These are phyloP conservation scores for Phoxinus dragarum DNA, from an alignment of 2,797 vertebrate genomes.

Conservation along the genomic window DNA sequence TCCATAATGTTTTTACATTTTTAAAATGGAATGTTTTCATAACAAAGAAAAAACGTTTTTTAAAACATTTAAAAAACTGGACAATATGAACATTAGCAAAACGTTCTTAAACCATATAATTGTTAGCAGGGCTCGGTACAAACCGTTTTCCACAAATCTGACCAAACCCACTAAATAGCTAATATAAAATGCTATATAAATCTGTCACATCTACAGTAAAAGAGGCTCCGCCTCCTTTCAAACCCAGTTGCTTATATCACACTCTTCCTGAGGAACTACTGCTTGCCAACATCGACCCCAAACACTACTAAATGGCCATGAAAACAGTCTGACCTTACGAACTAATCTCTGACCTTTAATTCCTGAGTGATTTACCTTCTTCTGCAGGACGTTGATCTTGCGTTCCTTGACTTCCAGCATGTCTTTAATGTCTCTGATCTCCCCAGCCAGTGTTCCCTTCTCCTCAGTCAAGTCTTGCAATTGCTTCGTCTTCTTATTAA, in stretches of 20 bases:
- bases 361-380: constrained; percentile 84
- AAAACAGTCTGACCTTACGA: neutral
- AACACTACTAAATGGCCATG: neutral
- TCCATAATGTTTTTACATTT: too few relatives aligned
- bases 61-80: neutral
- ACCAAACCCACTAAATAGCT: neutral
- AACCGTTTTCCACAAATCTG: neutral
- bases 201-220: neutral
- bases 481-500: constrained; percentile 99
- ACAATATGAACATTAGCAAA: too few relatives aligned
- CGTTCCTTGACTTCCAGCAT: constrained; percentile 99
- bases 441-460: constrained; percentile 95
- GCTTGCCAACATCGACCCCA: neutral
- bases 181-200: neutral
- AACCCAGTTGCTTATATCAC: constrained; percentile 4
- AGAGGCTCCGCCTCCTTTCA: constrained; percentile 28
- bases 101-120: neutral
- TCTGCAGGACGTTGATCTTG: constrained; percentile 98
- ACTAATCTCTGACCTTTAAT: neutral
- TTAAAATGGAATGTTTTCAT: neutral
- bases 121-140: neutral
- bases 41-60: neutral
- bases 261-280: neutral
- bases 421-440: constrained; percentile 99
- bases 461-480: constrained; percentile 98